Conservation (phyloP, 2,888 invertebrate species). For the Chalcis sispes region DNA sequence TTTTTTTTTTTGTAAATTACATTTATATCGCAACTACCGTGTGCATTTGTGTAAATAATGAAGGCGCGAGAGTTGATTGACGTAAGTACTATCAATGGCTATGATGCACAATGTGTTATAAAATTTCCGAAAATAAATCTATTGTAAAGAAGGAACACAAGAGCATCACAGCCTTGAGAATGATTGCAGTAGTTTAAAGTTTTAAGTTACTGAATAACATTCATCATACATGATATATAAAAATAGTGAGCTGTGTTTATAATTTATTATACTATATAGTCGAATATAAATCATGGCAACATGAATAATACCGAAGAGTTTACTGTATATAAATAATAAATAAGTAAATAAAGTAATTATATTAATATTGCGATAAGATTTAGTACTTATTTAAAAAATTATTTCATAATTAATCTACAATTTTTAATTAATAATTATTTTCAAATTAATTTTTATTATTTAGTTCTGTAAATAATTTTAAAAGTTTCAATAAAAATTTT, state of each 20-base stretch:
- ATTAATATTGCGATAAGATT: conserved; percentile 42
- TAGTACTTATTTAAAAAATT: too few species aligned
- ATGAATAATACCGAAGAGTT: conserved; percentile 58
- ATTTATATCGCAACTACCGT: conserved; percentile 62
- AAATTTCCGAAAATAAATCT: conserved; percentile 47
- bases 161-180: conserved; percentile 44
- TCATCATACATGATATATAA: conserved; percentile 58
- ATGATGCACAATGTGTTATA: conserved; percentile 25
- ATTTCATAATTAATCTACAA: too few species aligned
- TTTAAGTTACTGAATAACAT: conserved; percentile 57
- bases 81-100: conserved; percentile 25
- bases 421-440: too few species aligned
- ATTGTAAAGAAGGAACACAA: conserved; percentile 32
- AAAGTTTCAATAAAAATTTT: too few species aligned
- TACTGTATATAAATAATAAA: conserved; percentile 60
- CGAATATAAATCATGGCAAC: conserved; percentile 54
- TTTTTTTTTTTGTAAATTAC: conserved; percentile 35
- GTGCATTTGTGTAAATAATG: conserved; percentile 69
- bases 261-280: conserved; percentile 66
- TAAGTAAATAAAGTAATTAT: conserved; percentile 59
- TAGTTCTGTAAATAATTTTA: too few species aligned
- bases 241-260: conserved; percentile 71
- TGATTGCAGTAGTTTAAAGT: conserved; percentile 47
- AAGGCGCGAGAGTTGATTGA: conserved; percentile 32
- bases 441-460: too few species aligned